phyloP scores from a whole-genome alignment of 2,797 vertebrate species.

The Dipus sagitta region DNA sequence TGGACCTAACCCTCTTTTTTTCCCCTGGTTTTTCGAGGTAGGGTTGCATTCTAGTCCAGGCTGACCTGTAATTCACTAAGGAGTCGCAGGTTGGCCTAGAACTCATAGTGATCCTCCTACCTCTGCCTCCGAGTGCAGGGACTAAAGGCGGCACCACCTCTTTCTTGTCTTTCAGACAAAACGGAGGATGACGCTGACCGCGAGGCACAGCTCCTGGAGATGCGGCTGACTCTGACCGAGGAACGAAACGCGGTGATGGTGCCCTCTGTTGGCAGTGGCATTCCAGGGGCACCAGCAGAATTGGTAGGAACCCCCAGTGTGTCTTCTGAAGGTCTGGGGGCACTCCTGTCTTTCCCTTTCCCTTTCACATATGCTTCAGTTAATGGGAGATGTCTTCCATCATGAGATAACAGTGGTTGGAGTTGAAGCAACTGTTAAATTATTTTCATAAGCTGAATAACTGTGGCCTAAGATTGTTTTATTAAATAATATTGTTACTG shows the following conservation, averaged over 20 bases:
- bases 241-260: constrained; percentile 98
- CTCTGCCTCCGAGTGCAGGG: no score
- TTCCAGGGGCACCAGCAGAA: constrained; percentile 97
- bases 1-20: background rate
- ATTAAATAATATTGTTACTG: constrained; percentile 85
- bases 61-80: no score
- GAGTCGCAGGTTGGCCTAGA: no score
- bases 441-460: constrained; percentile 79
- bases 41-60: no score
- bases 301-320: constrained; percentile 88
- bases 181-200: constrained; percentile 96
- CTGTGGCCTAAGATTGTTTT: constrained; percentile 82
- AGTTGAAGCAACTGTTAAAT: constrained; percentile 78
- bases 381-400: background rate
- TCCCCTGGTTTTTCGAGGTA: no score
- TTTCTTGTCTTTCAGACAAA: constrained; percentile 91
- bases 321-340: background rate
- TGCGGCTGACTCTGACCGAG: constrained; percentile 96
- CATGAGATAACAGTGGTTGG: constrained; percentile 71
- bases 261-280: constrained; percentile 97
- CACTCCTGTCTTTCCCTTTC: background rate
- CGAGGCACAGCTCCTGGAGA: constrained; percentile 96
- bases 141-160: background rate
- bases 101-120: no score
- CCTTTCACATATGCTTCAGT: background rate